Base-by-base conservation (phyloP, 2,888 invertebrate genomes). In the Idaea dimidiata region DNA sequence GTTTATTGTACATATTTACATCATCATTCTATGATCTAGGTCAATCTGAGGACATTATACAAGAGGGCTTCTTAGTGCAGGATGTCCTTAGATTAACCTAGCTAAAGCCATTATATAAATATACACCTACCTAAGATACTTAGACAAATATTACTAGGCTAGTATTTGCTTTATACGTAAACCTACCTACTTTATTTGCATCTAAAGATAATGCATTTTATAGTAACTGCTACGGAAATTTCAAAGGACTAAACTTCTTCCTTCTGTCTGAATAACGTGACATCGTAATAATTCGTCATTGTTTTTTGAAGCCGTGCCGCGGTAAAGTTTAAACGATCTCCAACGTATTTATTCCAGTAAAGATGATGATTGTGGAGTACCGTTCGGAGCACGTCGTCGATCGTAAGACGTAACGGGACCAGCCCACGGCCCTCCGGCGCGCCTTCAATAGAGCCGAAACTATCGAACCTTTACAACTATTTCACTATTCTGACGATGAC, bases 321-420 rank as follows among this genome's bases (percentile, higher is more conserved):
- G 43, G 43, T 43, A 10, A 43, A 43, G 62, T 72, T 66, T 68
- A 73, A 80, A 78, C 74, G 71, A 72, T 72, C 76, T 67, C 64
- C 69, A 67, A 67, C 70, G 73, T 72, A 77, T 77, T 82, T 80
- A 80, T 80, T 84, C 78, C 70, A 77, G 74, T 72, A 75, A 43
- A 78, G 77, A 81, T 77, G 78, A 82, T 80, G 77, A 80, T 80
- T 79, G 82, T 81, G 71, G 69, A 70, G 80, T 89, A 88, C 90
- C 89, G 89, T 87, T 86, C 58, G 64, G 56, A 66, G 73, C 74
- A 70, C 10, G 56, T 55, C 18, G 56, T 7, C 69, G 66, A 76
- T 43, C 43, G 43, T 43, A 43, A 43, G 43, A 43, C 69, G 69
- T 88, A 87, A 89, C 89, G 88, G 89, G 79, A 86, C 78, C 62